Conservation (phyloP, 2,797 vertebrate genomes). For the Prionace glauca region DNA sequence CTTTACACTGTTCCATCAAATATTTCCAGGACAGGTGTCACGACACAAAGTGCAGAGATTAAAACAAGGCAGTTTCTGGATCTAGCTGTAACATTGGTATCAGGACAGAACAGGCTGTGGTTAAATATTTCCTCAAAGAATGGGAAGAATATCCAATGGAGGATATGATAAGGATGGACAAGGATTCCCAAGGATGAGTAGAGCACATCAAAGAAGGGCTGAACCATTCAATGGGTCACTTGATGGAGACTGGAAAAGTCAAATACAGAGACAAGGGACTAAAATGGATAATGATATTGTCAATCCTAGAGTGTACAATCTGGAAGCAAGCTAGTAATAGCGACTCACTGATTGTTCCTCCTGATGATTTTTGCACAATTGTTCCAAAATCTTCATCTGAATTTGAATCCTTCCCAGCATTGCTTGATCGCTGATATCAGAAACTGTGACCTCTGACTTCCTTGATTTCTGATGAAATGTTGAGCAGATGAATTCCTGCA, state of each 20-base stretch:
- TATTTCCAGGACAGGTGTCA: not conserved
- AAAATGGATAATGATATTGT: not conserved
- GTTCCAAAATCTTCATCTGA: conserved; percentile 18
- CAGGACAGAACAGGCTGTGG: not conserved
- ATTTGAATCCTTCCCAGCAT: not conserved
- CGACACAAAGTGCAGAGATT: not conserved
- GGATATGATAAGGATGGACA: not conserved
- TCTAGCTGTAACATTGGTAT: not conserved
- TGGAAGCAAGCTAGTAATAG: not conserved
- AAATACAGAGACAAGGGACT: not conserved
- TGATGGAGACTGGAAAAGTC: not conserved
- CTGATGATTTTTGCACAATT: conserved; percentile 12
- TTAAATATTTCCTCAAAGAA: not conserved
- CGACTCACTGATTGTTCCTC: conserved; percentile 14
- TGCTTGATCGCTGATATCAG: not conserved
- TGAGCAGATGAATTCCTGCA: conserved; percentile 26
- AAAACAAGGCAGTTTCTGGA: not conserved
- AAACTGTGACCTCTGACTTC: not conserved
- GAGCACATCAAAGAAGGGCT: not conserved
- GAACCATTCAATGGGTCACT: not conserved
- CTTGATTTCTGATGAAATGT: not conserved
- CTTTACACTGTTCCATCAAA: not conserved
- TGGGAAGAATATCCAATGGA: not conserved
- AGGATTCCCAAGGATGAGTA: not conserved
- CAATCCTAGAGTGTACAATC: not conserved